phyloP scores from a whole-genome alignment of 2,888 invertebrate genomes.

The Athalia cordata region DNA sequence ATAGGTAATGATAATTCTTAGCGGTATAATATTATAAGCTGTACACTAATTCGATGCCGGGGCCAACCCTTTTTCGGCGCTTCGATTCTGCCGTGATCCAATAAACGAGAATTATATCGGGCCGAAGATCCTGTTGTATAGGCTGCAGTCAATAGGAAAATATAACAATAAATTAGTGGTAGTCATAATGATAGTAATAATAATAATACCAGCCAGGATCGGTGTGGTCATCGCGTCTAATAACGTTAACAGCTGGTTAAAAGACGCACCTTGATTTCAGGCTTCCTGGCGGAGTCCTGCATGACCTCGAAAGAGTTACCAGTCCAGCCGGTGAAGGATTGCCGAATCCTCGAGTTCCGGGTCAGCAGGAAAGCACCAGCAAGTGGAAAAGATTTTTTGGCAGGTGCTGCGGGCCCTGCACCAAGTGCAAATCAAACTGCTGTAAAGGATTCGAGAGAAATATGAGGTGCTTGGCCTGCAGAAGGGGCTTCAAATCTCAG shows the following conservation, averaged over 20 bases:
- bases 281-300: slow-evolving; percentile 53
- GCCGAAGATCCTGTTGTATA: too few species aligned
- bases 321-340: slow-evolving; percentile 50
- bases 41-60: too few species aligned
- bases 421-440: slow-evolving; percentile 53
- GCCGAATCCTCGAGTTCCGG: slow-evolving; percentile 9
- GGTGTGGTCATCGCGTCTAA: slow-evolving; percentile 45
- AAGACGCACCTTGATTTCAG: slow-evolving; percentile 53
- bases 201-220: too few species aligned
- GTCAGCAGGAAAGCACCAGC: not conserved
- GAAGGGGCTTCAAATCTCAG: slow-evolving; percentile 63
- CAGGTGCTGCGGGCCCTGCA: slow-evolving; percentile 50
- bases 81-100: too few species aligned
- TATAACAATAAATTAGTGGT: too few species aligned
- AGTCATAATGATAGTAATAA: too few species aligned
- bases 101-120: too few species aligned
- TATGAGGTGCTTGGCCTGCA: slow-evolving; percentile 68
- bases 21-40: too few species aligned
- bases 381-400: slow-evolving; percentile 56
- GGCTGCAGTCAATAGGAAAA: too few species aligned
- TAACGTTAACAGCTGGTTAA: slow-evolving; percentile 51
- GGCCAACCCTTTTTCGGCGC: too few species aligned
- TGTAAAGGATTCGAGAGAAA: slow-evolving; percentile 41
- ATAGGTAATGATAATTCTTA: too few species aligned
- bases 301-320: not conserved